phyloP scores from a whole-genome alignment of 2,888 invertebrate species.

The Mimachlamys varia region DNA sequence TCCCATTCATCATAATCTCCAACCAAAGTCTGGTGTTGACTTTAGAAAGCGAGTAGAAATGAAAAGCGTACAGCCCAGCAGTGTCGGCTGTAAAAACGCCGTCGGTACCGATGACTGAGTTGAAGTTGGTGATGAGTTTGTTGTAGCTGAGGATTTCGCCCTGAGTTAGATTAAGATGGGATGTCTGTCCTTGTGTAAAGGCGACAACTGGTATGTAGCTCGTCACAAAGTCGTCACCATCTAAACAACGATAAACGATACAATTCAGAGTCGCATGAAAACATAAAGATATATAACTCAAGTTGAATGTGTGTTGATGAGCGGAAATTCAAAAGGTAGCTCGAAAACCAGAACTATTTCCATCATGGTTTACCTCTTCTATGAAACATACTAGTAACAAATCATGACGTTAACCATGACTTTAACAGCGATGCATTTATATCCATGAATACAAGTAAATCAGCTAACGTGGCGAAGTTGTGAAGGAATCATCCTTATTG shows the following conservation, averaged over 20 bases:
- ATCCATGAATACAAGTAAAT: too few relatives aligned
- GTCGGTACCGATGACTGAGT: conserved; percentile 25
- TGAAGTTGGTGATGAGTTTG: conserved; percentile 44
- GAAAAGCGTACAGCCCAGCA: conserved; percentile 50
- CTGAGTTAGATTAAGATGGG: conserved; percentile 41
- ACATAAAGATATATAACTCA: too few relatives aligned
- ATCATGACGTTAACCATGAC: too few relatives aligned
- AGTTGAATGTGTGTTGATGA: too few relatives aligned
- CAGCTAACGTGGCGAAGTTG: too few relatives aligned
- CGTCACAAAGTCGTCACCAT: not conserved
- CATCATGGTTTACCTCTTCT: too few relatives aligned
- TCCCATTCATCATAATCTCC: conserved; percentile 52
- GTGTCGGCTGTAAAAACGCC: conserved; percentile 37
- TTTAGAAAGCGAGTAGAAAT: conserved; percentile 54
- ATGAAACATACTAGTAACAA: too few relatives aligned
- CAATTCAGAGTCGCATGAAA: too few relatives aligned
- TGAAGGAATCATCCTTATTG: too few relatives aligned
- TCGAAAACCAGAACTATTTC: too few relatives aligned
- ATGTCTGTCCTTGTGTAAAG: conserved; percentile 44
- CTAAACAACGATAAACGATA: not conserved
- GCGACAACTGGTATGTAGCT: conserved; percentile 36
- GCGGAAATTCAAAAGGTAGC: too few relatives aligned
- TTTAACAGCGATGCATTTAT: too few relatives aligned
- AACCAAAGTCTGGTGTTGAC: conserved; percentile 48
- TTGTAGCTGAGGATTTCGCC: conserved; percentile 49